Evolutionary conservation across 1,140 invertebrate genomes (phyloP).

Genomic region (Protaetia brevitarsis): DNA sequence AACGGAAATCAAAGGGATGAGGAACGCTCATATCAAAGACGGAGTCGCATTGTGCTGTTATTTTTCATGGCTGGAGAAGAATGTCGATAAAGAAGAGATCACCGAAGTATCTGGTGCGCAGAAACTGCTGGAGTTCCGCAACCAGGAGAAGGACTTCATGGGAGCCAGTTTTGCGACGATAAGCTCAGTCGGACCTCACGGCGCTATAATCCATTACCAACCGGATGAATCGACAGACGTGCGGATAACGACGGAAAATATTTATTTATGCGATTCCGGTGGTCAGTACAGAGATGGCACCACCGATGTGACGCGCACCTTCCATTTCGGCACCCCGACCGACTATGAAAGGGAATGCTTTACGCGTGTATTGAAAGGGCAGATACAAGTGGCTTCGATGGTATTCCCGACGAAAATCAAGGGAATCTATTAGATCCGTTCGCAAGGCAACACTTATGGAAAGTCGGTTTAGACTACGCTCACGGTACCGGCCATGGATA

Average conservation of each 20-base stretch:
- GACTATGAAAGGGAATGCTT: slow-evolving; percentile 81
- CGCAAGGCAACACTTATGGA: slow-evolving; percentile 85
- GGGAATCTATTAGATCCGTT: slow-evolving; percentile 89
- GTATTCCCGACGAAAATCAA: slow-evolving; percentile 78
- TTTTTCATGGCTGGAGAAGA: slow-evolving; percentile 87
- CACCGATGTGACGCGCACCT: slow-evolving; percentile 91
- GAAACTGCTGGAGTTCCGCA: slow-evolving; percentile 71
- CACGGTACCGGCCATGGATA: slow-evolving; percentile 97
- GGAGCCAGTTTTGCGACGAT: slow-evolving; percentile 93
- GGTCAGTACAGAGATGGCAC: slow-evolving; percentile 89
- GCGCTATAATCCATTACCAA: slow-evolving; percentile 91
- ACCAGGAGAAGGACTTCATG: slow-evolving; percentile 64
- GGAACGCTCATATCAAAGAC: slow-evolving; percentile 82
- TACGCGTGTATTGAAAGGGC: slow-evolving; percentile 90
- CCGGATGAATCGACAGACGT: slow-evolving; percentile 68
- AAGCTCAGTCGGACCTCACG: slow-evolving; percentile 84
- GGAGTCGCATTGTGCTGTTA: slow-evolving; percentile 87
- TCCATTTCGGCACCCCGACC: slow-evolving; percentile 83
- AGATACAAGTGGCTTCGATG: slow-evolving; percentile 72
- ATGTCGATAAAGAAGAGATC: slow-evolving; percentile 60
- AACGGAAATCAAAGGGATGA: slow-evolving; percentile 84
- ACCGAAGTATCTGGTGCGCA: slow-evolving; percentile 85
- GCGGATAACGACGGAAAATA: slow-evolving; percentile 65
- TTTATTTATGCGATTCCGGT: slow-evolving; percentile 93
- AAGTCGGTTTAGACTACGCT: slow-evolving; percentile 90